These are phyloP conservation scores for Catagonus wagneri DNA, from an alignment of 2,113 vertebrate species.

Conservation along the genomic window DNA sequence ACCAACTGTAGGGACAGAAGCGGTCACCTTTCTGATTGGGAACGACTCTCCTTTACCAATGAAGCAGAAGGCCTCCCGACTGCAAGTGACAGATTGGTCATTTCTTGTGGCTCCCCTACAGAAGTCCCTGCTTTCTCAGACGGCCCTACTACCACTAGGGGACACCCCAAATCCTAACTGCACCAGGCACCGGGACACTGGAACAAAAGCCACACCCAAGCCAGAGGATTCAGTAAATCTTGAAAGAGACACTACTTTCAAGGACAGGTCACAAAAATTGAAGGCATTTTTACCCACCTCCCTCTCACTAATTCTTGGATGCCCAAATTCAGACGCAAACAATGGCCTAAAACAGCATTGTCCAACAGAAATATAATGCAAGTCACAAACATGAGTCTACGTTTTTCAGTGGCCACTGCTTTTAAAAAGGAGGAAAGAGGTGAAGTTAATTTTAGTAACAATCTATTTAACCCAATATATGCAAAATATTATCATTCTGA, in stretches of 20 bases:
- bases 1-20: neutral
- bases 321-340: neutral
- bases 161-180: neutral
- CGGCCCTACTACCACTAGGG: too few relatives aligned
- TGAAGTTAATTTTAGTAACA: slow-evolving; percentile 36
- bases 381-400: neutral
- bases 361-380: neutral
- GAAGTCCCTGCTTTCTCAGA: neutral
- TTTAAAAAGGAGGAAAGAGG: neutral
- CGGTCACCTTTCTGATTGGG: neutral
- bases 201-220: neutral
- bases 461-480: neutral
- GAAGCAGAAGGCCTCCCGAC: neutral
- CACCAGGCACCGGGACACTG: neutral
- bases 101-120: neutral
- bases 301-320: neutral
- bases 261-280: neutral
- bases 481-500: neutral
- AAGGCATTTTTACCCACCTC: neutral
- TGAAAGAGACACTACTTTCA: neutral
- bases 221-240: neutral
- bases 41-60: neutral
- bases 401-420: neutral
- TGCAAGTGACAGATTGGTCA: neutral
- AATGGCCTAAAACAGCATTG: neutral